Evolutionary conservation across 2,888 invertebrate genomes (phyloP), one percentile per base, ranked within the genome.

Genomic region (Ernsta delagoae): DNA sequence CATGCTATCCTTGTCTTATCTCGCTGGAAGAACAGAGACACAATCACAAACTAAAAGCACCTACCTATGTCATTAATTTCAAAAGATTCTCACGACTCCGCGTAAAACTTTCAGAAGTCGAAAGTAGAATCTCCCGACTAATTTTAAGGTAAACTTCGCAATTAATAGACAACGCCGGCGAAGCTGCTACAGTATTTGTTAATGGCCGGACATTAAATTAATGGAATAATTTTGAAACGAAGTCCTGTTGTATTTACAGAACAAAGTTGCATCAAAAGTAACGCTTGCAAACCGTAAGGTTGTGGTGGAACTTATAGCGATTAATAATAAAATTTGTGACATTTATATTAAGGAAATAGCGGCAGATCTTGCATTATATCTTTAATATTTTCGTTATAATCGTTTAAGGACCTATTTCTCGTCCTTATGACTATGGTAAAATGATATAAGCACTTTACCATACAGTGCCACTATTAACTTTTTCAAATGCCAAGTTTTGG

Each of bases 211-310:
- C n/a, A 60, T 67, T 67, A 67, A 67, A 61, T 48, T 62, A 62
- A 62, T 68, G 68, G 56, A 62, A 68, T 68, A 12, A 68, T 68
- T 68, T 48, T 39, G 57, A 41, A 66, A 34, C 48, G 31, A 60
- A 63, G 61, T 64, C n/a, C 50, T 63, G 50, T 59, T 53, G 50
- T 43, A 43, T 41, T 59, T 34, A 39, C 50, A 50, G 59, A 69
- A 67, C 63, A 64, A 53, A 69, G 53, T 43, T 63, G 69, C 69
- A 69, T 63, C 62, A 53, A 64, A 43, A 53, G 69, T 53, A 69
- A 59, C 50, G 56, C 63, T 16, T 63, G 63, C 64, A 59, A 59
- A 69, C 69, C 69, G 63, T 64, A 69, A 69, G 59, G 69, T 0
- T 53, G 41, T 62, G 41, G 69, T 3, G 31, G 39, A 3, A 69